Evolutionary conservation across 2,888 invertebrate species (phyloP).

Genomic region (Drosophila quasianomalipes): DNA sequence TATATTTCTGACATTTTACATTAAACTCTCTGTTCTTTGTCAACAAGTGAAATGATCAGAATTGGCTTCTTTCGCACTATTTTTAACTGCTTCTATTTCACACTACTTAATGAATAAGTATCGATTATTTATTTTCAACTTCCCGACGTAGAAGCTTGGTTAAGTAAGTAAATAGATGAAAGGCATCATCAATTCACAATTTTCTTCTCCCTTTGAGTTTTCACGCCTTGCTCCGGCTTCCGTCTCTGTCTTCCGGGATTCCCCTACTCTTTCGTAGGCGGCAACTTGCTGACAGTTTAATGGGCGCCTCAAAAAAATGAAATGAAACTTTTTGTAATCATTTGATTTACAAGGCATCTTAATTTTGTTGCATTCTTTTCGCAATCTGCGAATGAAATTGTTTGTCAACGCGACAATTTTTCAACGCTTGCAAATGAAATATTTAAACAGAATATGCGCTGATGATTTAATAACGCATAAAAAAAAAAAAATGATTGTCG

Average conservation of each 20-base stretch:
- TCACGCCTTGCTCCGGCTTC: conserved; percentile 57
- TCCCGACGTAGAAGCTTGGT: conserved; percentile 9
- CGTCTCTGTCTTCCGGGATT: conserved; percentile 33
- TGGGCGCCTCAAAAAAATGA: conserved; percentile 46
- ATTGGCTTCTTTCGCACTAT: neutral
- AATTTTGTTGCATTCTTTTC: conserved; percentile 32
- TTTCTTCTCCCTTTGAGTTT: conserved; percentile 45
- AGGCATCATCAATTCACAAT: conserved; percentile 52
- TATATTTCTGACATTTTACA: neutral
- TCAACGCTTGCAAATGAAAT: conserved; percentile 51
- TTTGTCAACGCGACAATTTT: conserved; percentile 70
- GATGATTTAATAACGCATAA: conserved; percentile 66
- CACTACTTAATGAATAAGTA: neutral
- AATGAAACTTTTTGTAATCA: conserved; percentile 62
- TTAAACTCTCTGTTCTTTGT: neutral
- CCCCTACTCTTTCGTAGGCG: conserved; percentile 27
- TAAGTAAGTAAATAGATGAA: conserved; percentile 44
- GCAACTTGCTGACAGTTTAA: conserved; percentile 72
- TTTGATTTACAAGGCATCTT: conserved; percentile 64
- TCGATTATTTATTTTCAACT: conserved; percentile 15
- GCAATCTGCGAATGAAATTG: conserved; percentile 73
- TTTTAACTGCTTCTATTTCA: neutral
- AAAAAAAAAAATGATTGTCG: conserved; percentile 32
- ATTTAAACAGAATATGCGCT: conserved; percentile 17
- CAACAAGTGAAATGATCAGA: neutral